Evolutionary conservation across 2,888 invertebrate species (phyloP).

Genomic region (Melanchra persicariae): DNA sequence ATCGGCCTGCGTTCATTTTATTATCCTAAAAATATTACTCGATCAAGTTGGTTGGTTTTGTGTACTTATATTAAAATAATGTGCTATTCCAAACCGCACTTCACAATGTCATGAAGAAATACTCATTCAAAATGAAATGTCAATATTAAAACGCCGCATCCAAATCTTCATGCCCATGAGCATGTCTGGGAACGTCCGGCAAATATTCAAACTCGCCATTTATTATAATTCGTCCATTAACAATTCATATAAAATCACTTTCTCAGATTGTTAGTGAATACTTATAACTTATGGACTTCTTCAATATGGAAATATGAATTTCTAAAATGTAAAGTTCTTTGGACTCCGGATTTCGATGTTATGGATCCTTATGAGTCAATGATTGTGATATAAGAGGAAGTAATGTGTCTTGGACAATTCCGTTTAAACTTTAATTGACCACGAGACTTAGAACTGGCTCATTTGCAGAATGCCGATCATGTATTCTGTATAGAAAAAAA

Average conservation of each 20-base stretch:
- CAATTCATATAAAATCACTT: constrained; percentile 68
- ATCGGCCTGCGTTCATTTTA: too few relatives aligned
- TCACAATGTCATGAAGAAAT: background rate
- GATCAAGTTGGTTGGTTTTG: too few relatives aligned
- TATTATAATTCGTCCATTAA: constrained; percentile 61
- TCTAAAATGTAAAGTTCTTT: constrained; percentile 57
- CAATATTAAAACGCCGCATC: constrained; percentile 36
- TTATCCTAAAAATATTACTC: too few relatives aligned
- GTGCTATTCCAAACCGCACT: background rate
- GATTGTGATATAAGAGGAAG: constrained; percentile 14
- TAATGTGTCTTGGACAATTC: background rate
- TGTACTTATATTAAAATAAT: too few relatives aligned
- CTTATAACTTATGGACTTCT: constrained; percentile 43
- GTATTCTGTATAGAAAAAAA: too few relatives aligned
- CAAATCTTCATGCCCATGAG: background rate
- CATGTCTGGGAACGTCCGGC: constrained; percentile 8
- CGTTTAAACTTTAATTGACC: background rate
- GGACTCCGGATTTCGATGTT: constrained; percentile 7
- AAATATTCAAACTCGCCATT: constrained; percentile 53
- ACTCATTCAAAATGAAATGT: background rate
- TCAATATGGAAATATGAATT: constrained; percentile 63
- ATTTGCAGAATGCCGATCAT: background rate
- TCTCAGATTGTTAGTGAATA: constrained; percentile 64
- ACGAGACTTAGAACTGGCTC: too few relatives aligned
- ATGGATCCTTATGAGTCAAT: constrained; percentile 7